phyloP scores from a whole-genome alignment of 1,140 invertebrate species.

The Phymastichus coffea region DNA sequence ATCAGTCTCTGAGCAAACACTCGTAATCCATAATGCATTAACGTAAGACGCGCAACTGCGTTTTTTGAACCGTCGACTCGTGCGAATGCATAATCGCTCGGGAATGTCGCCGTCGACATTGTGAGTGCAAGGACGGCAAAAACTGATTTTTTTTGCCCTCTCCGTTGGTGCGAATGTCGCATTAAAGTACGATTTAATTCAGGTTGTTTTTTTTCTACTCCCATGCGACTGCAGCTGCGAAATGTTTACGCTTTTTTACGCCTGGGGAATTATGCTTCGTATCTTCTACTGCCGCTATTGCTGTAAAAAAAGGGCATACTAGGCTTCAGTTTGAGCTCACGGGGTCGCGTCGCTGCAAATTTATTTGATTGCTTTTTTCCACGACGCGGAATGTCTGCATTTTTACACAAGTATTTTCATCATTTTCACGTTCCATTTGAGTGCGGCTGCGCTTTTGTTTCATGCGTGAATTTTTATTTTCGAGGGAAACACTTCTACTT shows the following conservation, averaged over 20 bases:
- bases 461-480: too few species aligned
- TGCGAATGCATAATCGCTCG: constrained; percentile 13
- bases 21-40: constrained; percentile 11
- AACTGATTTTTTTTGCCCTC: constrained; percentile 4
- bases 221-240: neutral
- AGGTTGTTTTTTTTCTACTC: constrained; percentile 1
- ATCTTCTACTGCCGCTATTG: too few species aligned
- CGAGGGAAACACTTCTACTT: too few species aligned
- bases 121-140: neutral
- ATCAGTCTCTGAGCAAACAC: too few species aligned
- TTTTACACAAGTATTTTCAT: too few species aligned
- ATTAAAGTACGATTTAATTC: constrained; percentile 14
- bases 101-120: neutral
- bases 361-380: too few species aligned
- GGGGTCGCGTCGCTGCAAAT: too few species aligned
- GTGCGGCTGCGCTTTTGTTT: too few species aligned
- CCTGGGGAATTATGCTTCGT: constrained; percentile 3
- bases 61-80: neutral
- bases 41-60: neutral
- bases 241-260: constrained; percentile 1
- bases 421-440: too few species aligned
- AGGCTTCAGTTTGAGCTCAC: too few species aligned
- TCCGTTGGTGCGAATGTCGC: neutral
- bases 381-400: too few species aligned
- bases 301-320: too few species aligned